phyloP scores from a whole-genome alignment of 2,797 vertebrate genomes.

The Neoniphon sammara region DNA sequence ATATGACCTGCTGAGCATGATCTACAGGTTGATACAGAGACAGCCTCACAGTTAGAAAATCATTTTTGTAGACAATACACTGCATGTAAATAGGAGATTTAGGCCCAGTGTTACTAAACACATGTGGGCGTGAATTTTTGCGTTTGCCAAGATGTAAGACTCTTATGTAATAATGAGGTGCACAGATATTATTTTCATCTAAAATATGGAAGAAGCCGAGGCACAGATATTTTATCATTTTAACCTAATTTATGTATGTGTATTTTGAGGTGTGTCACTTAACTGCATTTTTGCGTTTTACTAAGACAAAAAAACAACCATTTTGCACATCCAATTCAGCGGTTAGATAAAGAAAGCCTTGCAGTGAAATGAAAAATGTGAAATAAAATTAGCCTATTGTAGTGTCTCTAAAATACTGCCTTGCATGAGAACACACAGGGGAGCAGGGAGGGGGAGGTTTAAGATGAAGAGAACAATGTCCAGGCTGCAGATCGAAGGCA shows the following conservation, averaged over 20 bases:
- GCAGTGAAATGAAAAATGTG: no score
- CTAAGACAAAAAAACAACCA: conserved; percentile 16
- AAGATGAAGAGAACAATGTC: no score
- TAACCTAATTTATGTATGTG: conserved; percentile 37
- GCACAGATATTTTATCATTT: conserved; percentile 45
- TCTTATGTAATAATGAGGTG: conserved; percentile 16
- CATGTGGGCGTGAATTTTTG: not conserved
- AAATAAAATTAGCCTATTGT: no score
- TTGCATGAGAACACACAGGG: no score
- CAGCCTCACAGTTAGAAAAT: conserved; percentile 1
- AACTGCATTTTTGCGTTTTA: conserved; percentile 30
- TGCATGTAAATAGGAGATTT: conserved; percentile 14
- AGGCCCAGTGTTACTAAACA: conserved; percentile 2
- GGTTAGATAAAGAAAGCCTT: no score
- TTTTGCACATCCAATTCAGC: no score
- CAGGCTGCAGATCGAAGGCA: no score
- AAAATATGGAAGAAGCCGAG: conserved; percentile 25
- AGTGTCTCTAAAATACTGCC: no score
- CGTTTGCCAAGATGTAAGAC: conserved; percentile 13
- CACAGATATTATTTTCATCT: conserved; percentile 54
- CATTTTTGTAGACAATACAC: conserved; percentile 1
- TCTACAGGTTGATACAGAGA: not conserved
- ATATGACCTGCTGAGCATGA: not conserved
- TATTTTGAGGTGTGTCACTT: conserved; percentile 22
- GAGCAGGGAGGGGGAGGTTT: no score